Evolutionary conservation across 1,140 invertebrate genomes (phyloP).

Genomic region (Drosophila elegans): DNA sequence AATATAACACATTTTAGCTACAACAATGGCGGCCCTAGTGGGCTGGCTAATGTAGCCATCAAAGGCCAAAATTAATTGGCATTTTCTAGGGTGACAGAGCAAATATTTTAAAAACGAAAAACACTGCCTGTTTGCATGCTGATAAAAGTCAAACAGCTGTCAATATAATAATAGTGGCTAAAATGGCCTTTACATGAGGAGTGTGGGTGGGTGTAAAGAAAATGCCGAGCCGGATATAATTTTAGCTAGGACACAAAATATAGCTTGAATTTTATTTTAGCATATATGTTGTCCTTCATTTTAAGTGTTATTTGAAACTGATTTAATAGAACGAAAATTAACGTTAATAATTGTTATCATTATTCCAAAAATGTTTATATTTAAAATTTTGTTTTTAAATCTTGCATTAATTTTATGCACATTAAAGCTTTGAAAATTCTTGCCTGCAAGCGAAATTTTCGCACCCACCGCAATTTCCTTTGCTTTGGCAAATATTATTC

Average conservation of each 20-base stretch:
- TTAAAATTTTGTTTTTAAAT: too few species aligned
- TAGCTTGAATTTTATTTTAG: not conserved
- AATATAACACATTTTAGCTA: conserved; percentile 36
- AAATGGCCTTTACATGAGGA: conserved; percentile 8
- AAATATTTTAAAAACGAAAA: conserved; percentile 45
- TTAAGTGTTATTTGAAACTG: too few species aligned
- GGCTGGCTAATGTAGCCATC: conserved; percentile 58
- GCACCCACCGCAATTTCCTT: conserved; percentile 15
- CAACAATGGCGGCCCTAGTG: conserved; percentile 52
- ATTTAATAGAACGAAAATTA: too few species aligned
- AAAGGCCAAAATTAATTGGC: conserved; percentile 71
- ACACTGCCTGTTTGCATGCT: conserved; percentile 41
- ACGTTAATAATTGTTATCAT: too few species aligned
- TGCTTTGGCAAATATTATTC: conserved; percentile 40
- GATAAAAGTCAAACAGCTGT: conserved; percentile 40
- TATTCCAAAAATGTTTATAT: too few species aligned
- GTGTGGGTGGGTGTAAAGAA: not conserved
- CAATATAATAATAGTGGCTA: conserved; percentile 21
- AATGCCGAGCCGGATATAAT: not conserved
- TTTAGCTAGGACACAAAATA: too few species aligned
- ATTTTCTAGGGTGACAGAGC: conserved; percentile 47
- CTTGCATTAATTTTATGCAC: too few species aligned
- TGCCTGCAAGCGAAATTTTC: conserved; percentile 2
- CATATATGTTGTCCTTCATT: not conserved
- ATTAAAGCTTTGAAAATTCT: not conserved